Evolutionary conservation across 2,113 vertebrate genomes (phyloP).

Genomic region (Daubentonia madagascariensis): DNA sequence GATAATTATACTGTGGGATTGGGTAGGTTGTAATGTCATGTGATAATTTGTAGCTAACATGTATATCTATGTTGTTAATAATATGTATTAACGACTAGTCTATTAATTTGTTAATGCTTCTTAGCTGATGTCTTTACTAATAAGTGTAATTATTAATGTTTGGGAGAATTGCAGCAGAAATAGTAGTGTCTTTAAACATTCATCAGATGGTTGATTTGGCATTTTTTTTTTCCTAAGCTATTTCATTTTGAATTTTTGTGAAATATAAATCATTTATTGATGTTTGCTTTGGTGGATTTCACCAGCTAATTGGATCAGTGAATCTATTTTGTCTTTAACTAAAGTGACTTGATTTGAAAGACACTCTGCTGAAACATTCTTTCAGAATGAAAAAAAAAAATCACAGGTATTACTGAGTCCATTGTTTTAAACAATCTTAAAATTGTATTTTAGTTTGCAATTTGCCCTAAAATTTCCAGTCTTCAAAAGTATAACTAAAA

Average conservation of each 20-base stretch:
- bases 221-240: neutral
- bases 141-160: neutral
- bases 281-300: neutral
- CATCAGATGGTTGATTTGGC: neutral
- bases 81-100: neutral
- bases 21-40: neutral
- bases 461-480: neutral
- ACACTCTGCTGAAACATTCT: neutral
- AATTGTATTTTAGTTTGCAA: slow-evolving; percentile 34
- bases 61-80: neutral
- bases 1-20: neutral
- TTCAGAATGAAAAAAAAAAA: slow-evolving; percentile 5
- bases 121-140: neutral
- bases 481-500: neutral
- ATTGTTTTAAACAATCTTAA: neutral
- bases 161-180: neutral
- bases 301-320: neutral
- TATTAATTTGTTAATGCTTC: neutral
- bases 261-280: neutral
- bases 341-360: neutral
- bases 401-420: neutral
- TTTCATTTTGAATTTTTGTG: neutral
- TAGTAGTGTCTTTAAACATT: neutral
- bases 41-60: neutral
- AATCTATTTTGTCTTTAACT: neutral